phyloP scores from a whole-genome alignment of 2,888 invertebrate genomes.

The Bhutanitis thaidina region DNA sequence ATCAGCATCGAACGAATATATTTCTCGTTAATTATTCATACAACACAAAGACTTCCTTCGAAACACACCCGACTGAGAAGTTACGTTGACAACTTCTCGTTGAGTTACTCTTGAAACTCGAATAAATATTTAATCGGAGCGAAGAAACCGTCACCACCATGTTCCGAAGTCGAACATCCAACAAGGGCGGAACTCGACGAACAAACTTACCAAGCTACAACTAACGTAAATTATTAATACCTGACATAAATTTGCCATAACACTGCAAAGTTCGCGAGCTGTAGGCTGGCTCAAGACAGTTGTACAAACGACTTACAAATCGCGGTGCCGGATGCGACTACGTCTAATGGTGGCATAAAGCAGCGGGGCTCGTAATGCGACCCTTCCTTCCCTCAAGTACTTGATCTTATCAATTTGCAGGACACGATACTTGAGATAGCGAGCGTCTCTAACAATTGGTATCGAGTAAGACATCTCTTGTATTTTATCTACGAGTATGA shows the following conservation, averaged over 20 bases:
- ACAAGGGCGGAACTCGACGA: conserved; percentile 29
- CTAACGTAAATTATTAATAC: conserved; percentile 78
- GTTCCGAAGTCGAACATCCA: conserved; percentile 35
- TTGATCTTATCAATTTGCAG: conserved; percentile 60
- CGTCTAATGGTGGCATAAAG: conserved; percentile 60
- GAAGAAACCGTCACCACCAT: conserved; percentile 56
- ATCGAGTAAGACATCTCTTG: conserved; percentile 22
- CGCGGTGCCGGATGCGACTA: conserved; percentile 54
- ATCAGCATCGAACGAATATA: conserved; percentile 4
- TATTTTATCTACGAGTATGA: conserved; percentile 9
- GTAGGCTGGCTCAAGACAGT: conserved; percentile 57
- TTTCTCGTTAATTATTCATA: conserved; percentile 20
- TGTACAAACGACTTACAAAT: conserved; percentile 66
- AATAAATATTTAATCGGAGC: conserved; percentile 67
- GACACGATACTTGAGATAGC: conserved; percentile 42
- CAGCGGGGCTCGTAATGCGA: conserved; percentile 52
- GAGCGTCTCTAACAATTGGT: conserved; percentile 35
- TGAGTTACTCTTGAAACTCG: conserved; percentile 43
- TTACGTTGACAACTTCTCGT: conserved; percentile 41
- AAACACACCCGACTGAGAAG: conserved; percentile 26
- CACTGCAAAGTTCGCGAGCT: conserved; percentile 57
- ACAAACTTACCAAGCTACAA: conserved; percentile 60
- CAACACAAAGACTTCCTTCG: conserved; percentile 24
- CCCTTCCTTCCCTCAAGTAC: conserved; percentile 36
- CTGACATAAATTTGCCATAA: conserved; percentile 79